Evolutionary conservation across 2,797 vertebrate species (phyloP), one percentile per base, ranked within the genome.

Genomic region (Loris lydekkerianus): DNA sequence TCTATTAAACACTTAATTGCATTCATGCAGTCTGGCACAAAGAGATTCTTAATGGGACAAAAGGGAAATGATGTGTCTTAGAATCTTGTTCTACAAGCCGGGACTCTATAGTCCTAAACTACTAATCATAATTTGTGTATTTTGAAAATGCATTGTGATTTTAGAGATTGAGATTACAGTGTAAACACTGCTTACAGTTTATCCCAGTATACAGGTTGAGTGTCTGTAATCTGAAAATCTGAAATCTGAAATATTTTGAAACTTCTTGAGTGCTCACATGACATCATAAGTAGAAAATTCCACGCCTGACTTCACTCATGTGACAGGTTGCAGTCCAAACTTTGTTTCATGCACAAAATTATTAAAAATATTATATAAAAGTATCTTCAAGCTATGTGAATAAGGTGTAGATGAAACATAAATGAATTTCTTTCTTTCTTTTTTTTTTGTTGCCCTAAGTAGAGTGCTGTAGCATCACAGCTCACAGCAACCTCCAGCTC

Each of bases 11-110:
- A 49, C 87, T 94, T 86, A 93, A 85, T 94, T 92, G 40, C 67
- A n/a, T 58, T 87, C 86, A n/a, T 40, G 9, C 53, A 89, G 0
- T 86, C 49, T 86, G 34, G 67, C 65, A 61, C 75, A 77, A 86
- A 96, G 81, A 95, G 80, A 95, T 34, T 86, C 73, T 65, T 93
- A 76, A 94, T 89, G 78, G 58, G 78, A 91, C 85, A 84, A 90
- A 75, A 77, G 58, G 43, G 34, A 93, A 86, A 34, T 89, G 77
- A 49, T 25, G 21, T 93, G 83, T 49, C 70, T 72, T 34, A 11
- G 23, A 31, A 43, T 34, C 34, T 34, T 34, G 34, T 34, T 34
- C 34, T 34, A 34, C 34, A 34, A 34, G 34, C 34, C 34, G 34
- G 34, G 34, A 34, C 34, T 76, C 34, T 67, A 3, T 80, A 56